Conservation (phyloP, 2,113 vertebrate species). For the Esox niger region DNA sequence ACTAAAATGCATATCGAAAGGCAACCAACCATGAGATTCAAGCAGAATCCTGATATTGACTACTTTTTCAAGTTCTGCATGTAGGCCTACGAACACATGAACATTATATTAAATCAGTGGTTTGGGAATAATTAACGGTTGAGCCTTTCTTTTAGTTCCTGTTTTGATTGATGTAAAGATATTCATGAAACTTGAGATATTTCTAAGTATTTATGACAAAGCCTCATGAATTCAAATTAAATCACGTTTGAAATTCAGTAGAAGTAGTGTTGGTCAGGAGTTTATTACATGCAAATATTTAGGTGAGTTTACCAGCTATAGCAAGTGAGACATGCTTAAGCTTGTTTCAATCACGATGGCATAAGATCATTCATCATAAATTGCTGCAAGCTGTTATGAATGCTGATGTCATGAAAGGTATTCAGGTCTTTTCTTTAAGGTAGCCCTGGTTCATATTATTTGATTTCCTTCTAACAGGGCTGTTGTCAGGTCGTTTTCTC, state of each 20-base stretch:
- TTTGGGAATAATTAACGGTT: background rate
- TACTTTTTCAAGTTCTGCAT: background rate
- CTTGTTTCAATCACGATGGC: conserved; percentile 32
- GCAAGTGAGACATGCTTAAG: conserved; percentile 33
- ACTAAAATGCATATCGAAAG: conserved; percentile 16
- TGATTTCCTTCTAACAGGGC: too few species aligned
- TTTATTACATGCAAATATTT: conserved; percentile 54
- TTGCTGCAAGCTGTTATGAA: background rate
- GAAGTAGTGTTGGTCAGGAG: conserved; percentile 4
- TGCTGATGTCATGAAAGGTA: background rate
- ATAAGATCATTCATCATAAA: conserved; percentile 26
- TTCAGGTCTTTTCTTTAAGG: too few species aligned
- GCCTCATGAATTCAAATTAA: too few species aligned
- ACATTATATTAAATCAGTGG: background rate
- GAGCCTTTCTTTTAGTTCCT: background rate
- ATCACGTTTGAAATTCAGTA: background rate
- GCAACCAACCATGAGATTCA: conserved; percentile 18
- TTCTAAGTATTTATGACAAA: too few species aligned
- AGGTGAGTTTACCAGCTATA: conserved; percentile 36
- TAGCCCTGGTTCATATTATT: too few species aligned
- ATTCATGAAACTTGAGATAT: background rate
- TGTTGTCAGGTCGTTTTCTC: too few species aligned
- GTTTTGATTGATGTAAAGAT: background rate
- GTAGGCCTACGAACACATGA: background rate
- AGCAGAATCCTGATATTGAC: background rate